Percentiles rank a stretch among this genome's conserved stretches.
Evolutionary conservation across 2,888 invertebrate species (phyloP).

Genomic region (Agriopis leucophaearia): DNA sequence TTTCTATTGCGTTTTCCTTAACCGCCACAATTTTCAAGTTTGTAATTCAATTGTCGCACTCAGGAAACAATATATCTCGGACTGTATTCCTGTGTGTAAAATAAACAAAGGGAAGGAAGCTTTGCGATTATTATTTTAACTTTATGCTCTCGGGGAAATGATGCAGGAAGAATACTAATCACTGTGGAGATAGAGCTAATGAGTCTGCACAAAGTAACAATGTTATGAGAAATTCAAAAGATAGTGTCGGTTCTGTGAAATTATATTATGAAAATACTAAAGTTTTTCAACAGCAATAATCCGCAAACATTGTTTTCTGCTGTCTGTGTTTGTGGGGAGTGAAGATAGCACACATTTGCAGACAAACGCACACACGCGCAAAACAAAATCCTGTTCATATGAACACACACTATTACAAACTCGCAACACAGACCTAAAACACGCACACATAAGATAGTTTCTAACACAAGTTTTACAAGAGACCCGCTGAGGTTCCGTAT

Average conservation of each 20-base stretch:
- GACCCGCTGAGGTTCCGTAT: constrained; percentile 19
- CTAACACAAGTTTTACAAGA: constrained; percentile 8
- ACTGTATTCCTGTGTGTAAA: constrained; percentile 34
- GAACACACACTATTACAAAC: too few species aligned
- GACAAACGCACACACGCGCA: too few species aligned
- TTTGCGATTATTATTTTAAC: constrained; percentile 30
- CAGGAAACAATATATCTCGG: constrained; percentile 30
- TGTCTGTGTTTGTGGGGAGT: too few species aligned
- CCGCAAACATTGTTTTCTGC: too few species aligned
- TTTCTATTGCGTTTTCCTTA: constrained; percentile 21
- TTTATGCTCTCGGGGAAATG: constrained; percentile 22
- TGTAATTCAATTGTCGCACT: constrained; percentile 27
- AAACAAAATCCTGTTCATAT: too few species aligned
- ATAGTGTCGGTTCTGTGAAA: not conserved
- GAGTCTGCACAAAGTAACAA: not conserved
- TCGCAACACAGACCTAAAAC: too few species aligned
- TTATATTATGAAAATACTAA: not conserved
- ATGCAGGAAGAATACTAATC: constrained; percentile 34
- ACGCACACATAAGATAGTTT: not conserved
- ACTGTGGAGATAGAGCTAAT: not conserved
- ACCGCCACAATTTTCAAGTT: constrained; percentile 23
- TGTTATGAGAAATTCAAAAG: not conserved
- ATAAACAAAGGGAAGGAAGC: constrained; percentile 35
- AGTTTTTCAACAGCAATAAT: not conserved
- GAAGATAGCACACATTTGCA: too few species aligned